Evolutionary conservation across 2,888 invertebrate species (phyloP).

Genomic region (Caenorhabditis sinica): DNA sequence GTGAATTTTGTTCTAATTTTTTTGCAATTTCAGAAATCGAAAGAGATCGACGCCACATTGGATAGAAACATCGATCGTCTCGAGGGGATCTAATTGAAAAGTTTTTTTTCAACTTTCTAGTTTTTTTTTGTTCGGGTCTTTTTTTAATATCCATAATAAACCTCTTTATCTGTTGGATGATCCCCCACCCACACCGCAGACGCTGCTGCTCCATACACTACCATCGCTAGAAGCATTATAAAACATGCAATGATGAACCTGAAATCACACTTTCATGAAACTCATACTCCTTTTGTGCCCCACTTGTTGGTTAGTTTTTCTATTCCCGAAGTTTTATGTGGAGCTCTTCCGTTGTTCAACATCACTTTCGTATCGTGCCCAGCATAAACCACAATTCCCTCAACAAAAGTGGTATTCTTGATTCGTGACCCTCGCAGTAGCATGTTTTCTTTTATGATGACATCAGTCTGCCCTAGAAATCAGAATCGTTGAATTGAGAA

Average conservation of each 20-base stretch:
- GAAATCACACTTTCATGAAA: slow-evolving; percentile 20
- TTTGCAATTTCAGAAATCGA: slow-evolving; percentile 26
- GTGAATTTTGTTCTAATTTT: neutral
- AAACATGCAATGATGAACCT: slow-evolving; percentile 87
- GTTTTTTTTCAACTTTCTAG: neutral
- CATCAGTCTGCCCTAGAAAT: slow-evolving; percentile 61
- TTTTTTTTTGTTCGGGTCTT: slow-evolving; percentile 2
- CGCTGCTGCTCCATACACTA: slow-evolving; percentile 87
- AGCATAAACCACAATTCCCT: slow-evolving; percentile 97
- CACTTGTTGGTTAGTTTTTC: slow-evolving; percentile 92
- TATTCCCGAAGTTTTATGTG: slow-evolving; percentile 88
- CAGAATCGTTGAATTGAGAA: neutral
- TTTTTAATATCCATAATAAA: slow-evolving; percentile 23
- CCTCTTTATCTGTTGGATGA: slow-evolving; percentile 44
- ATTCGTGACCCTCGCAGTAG: slow-evolving; percentile 94
- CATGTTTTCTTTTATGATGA: slow-evolving; percentile 91
- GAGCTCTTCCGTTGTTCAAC: slow-evolving; percentile 96
- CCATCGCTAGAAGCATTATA: slow-evolving; percentile 90
- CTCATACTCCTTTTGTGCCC: neutral
- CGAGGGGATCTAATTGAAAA: neutral
- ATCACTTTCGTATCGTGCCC: slow-evolving; percentile 98
- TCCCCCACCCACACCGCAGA: slow-evolving; percentile 58
- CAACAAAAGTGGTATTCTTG: slow-evolving; percentile 96
- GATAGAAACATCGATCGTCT: slow-evolving; percentile 30
- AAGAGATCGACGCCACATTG: neutral